A percentile compares a stretch with the other conserved stretches of the same genome.
These are phyloP conservation scores for Galerucella calmariensis DNA, from an alignment of 2,888 invertebrate species.

Conservation along the genomic window DNA sequence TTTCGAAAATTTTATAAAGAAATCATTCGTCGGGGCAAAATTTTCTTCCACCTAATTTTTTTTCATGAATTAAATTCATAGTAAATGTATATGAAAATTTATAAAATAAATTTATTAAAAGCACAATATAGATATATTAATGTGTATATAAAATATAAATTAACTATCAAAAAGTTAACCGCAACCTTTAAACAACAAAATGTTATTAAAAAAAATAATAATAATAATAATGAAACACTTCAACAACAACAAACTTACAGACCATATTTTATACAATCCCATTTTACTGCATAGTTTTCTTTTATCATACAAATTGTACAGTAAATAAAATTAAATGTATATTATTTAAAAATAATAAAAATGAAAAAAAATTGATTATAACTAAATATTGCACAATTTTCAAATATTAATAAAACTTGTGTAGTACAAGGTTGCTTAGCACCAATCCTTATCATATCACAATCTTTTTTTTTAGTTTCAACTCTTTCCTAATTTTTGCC, in stretches of 20 bases:
- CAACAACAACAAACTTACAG: slow-evolving; percentile 50
- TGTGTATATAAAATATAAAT: slow-evolving; percentile 53
- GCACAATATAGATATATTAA: slow-evolving; percentile 51
- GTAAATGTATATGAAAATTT: slow-evolving; percentile 51
- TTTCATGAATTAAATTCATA: slow-evolving; percentile 48
- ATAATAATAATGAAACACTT: slow-evolving; percentile 43
- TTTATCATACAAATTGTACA: slow-evolving; percentile 46
- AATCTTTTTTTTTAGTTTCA: slow-evolving; percentile 58
- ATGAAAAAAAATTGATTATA: slow-evolving; percentile 50
- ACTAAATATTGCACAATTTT: slow-evolving; percentile 64
- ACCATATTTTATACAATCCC: slow-evolving; percentile 47
- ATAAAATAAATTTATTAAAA: slow-evolving; percentile 51
- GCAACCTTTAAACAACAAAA: slow-evolving; percentile 53
- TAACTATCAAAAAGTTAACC: slow-evolving; percentile 55
- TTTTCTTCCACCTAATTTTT: slow-evolving; percentile 30
- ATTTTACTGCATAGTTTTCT: slow-evolving; percentile 47
- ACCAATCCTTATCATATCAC: slow-evolving; percentile 66
- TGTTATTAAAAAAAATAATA: slow-evolving; percentile 44
- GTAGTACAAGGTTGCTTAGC: slow-evolving; percentile 62
- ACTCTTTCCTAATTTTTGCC: slow-evolving; percentile 48
- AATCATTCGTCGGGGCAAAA: not conserved
- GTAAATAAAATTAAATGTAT: slow-evolving; percentile 14
- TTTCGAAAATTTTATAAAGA: not conserved
- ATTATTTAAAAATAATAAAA: slow-evolving; percentile 19
- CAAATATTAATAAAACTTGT: slow-evolving; percentile 45